Evolutionary conservation across 2,888 invertebrate genomes (phyloP).

Genomic region (Sphinx pinastri): DNA sequence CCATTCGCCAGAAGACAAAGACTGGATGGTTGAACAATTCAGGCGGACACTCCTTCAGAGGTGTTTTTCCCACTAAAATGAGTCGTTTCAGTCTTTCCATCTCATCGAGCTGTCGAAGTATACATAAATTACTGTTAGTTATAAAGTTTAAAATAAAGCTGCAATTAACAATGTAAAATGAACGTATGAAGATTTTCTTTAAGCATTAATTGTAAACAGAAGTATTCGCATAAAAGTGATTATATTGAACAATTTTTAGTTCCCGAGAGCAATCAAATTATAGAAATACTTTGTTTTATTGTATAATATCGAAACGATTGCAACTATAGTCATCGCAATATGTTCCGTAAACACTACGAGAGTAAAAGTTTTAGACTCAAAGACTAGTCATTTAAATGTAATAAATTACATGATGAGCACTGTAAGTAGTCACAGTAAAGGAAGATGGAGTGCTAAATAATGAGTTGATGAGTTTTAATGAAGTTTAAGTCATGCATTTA

Average conservation of each 20-base stretch:
- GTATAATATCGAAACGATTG: too few species aligned
- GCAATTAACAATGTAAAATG: too few species aligned
- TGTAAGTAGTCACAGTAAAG: slow-evolving; percentile 9
- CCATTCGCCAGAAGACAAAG: slow-evolving; percentile 86
- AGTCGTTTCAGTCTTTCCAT: slow-evolving; percentile 87
- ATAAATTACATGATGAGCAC: slow-evolving; percentile 15
- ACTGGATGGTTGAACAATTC: slow-evolving; percentile 87
- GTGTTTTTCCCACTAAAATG: slow-evolving; percentile 87
- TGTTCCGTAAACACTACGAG: not conserved
- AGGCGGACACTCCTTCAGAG: slow-evolving; percentile 86
- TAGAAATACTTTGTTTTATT: too few species aligned
- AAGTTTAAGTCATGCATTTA: slow-evolving; percentile 19
- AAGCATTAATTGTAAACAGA: too few species aligned
- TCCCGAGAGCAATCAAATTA: too few species aligned
- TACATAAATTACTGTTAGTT: not conserved
- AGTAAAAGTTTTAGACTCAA: not conserved
- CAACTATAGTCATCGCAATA: not conserved
- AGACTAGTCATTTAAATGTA: slow-evolving; percentile 23
- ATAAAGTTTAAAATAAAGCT: not conserved
- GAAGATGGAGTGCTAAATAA: slow-evolving; percentile 24
- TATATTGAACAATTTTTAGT: too few species aligned
- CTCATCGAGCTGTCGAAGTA: slow-evolving; percentile 81
- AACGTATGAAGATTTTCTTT: too few species aligned
- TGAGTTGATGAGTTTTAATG: slow-evolving; percentile 23
- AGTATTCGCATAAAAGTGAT: too few species aligned